Base-by-base conservation (phyloP, 2,113 vertebrate genomes). In the Myotis yumanensis region DNA sequence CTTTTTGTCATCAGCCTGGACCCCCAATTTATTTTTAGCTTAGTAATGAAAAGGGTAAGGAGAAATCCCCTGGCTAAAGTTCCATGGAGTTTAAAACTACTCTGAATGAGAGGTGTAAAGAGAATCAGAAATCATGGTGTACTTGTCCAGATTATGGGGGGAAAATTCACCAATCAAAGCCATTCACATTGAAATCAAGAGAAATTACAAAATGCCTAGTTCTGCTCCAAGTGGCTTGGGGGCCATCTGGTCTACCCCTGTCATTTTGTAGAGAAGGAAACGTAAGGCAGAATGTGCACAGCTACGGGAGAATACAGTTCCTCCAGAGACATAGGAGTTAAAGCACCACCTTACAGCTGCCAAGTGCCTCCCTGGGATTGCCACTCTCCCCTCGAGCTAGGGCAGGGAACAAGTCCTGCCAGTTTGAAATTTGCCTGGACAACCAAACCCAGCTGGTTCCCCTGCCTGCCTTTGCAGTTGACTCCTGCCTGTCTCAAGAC, bases 361-460 rank as follows among this genome's bases (percentile, higher is more conserved):
- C 59, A 57, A 92, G 40, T 32, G 20, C n/a, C 37, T 89, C 43
- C 52, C 40, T 43, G n/a, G 22, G 20, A 28, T 20, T 18, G 48
- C 28, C 5, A 52, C n/a, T 64, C 35, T 91, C 40, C 48, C 46
- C 11, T 86, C 76, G 25, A 37, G 40, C 20, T 86, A 20, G 0
- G 57, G 20, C 43, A 57, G 73, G 22, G 43, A 97, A 97, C 97
- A 57, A 96, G 97, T 97, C 14, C 0, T 23, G 92, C 96, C 92
- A 92, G 95, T 95, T 95, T 96, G 59, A 97, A 95, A 97, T 95
- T 64, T 94, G 93, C 82, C 92, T 51, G 57, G 79, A 90, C 91
- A 94, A 37, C 75, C 52, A 88, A 35, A 72, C 54, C 28, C 48
- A 85, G 54, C 86, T 69, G 37, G 52, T 72, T 94, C 15, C 0